Evolutionary conservation across 2,113 vertebrate species (phyloP), one percentile per base, ranked within the genome.

Genomic region (Gila orcuttii): DNA sequence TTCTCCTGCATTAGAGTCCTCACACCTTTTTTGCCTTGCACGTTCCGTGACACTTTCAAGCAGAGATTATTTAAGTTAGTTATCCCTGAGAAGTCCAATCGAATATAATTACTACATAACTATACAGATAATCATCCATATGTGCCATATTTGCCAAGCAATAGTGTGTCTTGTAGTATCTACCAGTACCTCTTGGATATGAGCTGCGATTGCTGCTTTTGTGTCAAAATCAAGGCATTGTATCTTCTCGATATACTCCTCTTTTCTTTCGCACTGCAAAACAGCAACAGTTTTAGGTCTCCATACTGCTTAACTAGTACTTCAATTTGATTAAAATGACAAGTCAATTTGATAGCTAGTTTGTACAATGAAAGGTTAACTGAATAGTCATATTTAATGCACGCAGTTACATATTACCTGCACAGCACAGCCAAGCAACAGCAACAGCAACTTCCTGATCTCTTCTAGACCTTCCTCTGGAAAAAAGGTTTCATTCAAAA

Each of bases 161-260:
- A 78, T 33, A 42, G 21, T 42, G 68, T 23, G 36, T 71, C 9
- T 6, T 42, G 68, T n/a, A 12, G 69, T 13, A 23, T 73, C 12
- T 45, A 15, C 36, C 15, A 31, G 42, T 66, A 99, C 98, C 97
- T 99, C 98, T 93, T 99, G 98, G 92, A 99, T 99, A 92, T 98
- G 97, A 71, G 96, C 96, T 6, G 98, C 98, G 91, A 99, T 97
- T 85, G 97, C 96, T 90, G 98, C 97, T 95, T 99, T 97, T 86
- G 96, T 97, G 93, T 98, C 96, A 94, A 99, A 99, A 93, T 99
- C 97, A 94, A 99, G 94, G 88, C 94, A 94, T 91, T 99, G 97
- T 90, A 99, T 99, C 90, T 95, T 96, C 92, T 99, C 98, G 84
- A 99, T 99, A 91, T 98, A 98, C 87, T 99, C 97, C 93, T 99